Percentiles rank a stretch among this genome's conserved stretches.
Conservation (phyloP, 2,113 vertebrate species). For the Plectropomus leopardus region DNA sequence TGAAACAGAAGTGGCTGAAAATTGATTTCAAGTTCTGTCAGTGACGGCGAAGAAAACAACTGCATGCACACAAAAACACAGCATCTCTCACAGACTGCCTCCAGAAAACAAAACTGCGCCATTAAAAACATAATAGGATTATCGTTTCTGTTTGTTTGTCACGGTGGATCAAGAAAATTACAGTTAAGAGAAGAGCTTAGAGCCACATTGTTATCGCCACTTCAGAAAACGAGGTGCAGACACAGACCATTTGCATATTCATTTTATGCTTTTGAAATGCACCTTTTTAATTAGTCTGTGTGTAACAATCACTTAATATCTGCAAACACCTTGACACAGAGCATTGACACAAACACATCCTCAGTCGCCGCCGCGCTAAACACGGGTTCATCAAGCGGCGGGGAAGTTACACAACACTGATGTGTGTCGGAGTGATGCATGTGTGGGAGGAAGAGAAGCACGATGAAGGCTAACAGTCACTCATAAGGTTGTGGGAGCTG, state of each 20-base stretch:
- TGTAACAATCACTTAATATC: slow-evolving; percentile 80
- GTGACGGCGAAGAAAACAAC: slow-evolving; percentile 66
- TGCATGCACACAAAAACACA: slow-evolving; percentile 36
- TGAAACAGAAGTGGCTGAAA: slow-evolving; percentile 75
- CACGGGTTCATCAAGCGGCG: slow-evolving; percentile 64
- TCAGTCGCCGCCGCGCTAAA: slow-evolving; percentile 55
- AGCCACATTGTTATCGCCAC: slow-evolving; percentile 85
- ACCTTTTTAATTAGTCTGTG: slow-evolving; percentile 84
- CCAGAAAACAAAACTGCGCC: slow-evolving; percentile 84
- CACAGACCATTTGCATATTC: slow-evolving; percentile 86
- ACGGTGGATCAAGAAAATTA: slow-evolving; percentile 87
- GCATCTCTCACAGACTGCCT: slow-evolving; percentile 75
- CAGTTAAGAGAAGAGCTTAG: slow-evolving; percentile 87
- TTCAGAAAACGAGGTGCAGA: slow-evolving; percentile 80
- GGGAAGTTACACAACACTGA: slow-evolving; percentile 61
- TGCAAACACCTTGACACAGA: slow-evolving; percentile 74
- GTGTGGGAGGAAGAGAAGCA: slow-evolving; percentile 73
- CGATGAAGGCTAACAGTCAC: slow-evolving; percentile 69
- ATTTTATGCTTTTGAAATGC: slow-evolving; percentile 84
- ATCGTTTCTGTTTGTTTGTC: slow-evolving; percentile 89
- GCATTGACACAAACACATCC: slow-evolving; percentile 57
- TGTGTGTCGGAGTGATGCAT: slow-evolving; percentile 65
- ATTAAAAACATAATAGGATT: slow-evolving; percentile 90
- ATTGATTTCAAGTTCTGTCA: slow-evolving; percentile 85
- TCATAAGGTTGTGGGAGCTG: slow-evolving; percentile 62